Base-by-base conservation (phyloP, 2,797 vertebrate species). In the Labeo calbasu region DNA sequence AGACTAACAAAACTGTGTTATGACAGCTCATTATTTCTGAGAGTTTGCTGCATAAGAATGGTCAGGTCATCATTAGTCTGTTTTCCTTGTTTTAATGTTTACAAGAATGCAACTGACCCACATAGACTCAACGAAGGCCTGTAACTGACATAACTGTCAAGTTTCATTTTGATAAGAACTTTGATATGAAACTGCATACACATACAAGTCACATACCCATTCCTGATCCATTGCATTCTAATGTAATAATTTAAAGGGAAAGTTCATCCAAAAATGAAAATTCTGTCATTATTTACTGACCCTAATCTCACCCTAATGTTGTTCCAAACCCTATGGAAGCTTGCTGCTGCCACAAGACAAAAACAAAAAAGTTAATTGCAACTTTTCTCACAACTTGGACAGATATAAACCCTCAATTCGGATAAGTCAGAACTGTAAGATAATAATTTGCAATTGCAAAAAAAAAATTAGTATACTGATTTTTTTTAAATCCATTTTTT, bases 31-130 rank as follows among this genome's bases (percentile, higher is more conserved):
- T 46, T 77, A 77, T 61, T 61, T 73, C 1, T 3, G 5, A 73
- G 43, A 51, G 57, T 65, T 63, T 21, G 40, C 23, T 61, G 25
- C 28, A 17, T 65, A 19, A 32, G 5, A 63, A 63, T 14, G 51
- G 15, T 28, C 51, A 48, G 53, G 12, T 61, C 25, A 17, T 73
- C 9, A 19, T 81, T 46, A 65, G 19, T 73, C 32, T 70, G 51
- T 55, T 79, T 32, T 55, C 14, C 19, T 79, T 23, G 63, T 69
- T 57, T 59, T 46, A 32, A 61, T 48, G 17, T 72, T 61, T 61
- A 36, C 4, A 72, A 61, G 23, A 59, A 48, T 11, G 32, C 55
- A 61, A 12, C 55, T 77, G 75, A 61, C 75, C 75, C n/a, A 61
- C 55, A 77, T 25, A 46, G 36, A 77, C 13, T 19, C n/a, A 57